Evolutionary conservation across 2,888 invertebrate species (phyloP), one percentile per base, ranked within the genome.

Genomic region (Cabera pusaria): DNA sequence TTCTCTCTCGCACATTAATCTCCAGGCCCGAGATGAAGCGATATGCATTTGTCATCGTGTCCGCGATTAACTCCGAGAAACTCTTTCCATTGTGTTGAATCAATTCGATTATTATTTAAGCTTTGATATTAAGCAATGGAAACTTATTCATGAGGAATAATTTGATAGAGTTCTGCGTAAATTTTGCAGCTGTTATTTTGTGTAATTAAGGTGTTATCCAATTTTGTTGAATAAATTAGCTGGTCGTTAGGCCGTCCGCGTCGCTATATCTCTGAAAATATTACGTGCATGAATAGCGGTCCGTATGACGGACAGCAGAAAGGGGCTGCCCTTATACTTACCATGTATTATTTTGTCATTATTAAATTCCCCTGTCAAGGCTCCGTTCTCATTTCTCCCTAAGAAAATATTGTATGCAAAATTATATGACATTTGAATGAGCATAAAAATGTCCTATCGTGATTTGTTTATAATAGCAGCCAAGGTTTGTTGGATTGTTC

Each of bases 301-400:
- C 82, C 76, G 71, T 85, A 87, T 88, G 88, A 88, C 72, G 76
- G 88, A 88, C 88, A 88, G 87, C 82, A 86, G 79, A 88, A 88
- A 88, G 88, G n/a, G 87, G 71, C 72, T 73, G 77, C 80, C 78
- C 81, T 84, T 84, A 83, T 77, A 82, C 73, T 81, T 82, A 73
- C 77, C 83, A 83, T 81, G 87, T 86, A 88, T 88, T 88, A 88
- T 88, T 88, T 88, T 88, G 88, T 88, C 87, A 88, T 88, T 87
- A 88, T 88, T 88, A 88, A 88, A 88, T 88, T 88, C 88, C 74
- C 67, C 76, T 85, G 88, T 88, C 88, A 86, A 72, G 72, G 61
- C 71, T 59, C n/a, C 64, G 78, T 82, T 86, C 76, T 83, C 84
- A 81, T 86, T 88, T 80, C 75, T 70, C 64, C 72, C 71, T 67